Evolutionary conservation across 2,888 invertebrate genomes (phyloP).

Genomic region (Orthosia incerta): DNA sequence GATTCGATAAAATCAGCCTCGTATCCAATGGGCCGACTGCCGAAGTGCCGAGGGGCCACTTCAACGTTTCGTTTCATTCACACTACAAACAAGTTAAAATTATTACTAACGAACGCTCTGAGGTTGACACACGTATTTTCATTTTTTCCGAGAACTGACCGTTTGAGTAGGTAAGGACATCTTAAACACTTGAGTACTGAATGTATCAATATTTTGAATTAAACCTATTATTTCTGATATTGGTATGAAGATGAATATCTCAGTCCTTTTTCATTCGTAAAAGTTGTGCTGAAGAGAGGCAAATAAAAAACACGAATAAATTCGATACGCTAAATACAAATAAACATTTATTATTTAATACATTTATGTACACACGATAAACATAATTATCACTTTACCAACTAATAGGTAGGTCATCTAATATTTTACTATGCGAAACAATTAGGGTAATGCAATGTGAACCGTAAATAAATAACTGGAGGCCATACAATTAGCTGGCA

Average conservation of each 20-base stretch:
- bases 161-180: slow-evolving; percentile 25
- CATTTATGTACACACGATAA: slow-evolving; percentile 85
- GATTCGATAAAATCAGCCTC: slow-evolving; percentile 73
- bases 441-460: slow-evolving; percentile 31
- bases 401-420: slow-evolving; percentile 67
- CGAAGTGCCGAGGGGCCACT: slow-evolving; percentile 72
- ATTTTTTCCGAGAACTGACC: slow-evolving; percentile 45
- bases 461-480: slow-evolving; percentile 12
- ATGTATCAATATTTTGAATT: slow-evolving; percentile 19
- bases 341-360: slow-evolving; percentile 84
- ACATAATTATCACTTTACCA: slow-evolving; percentile 83
- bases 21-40: slow-evolving; percentile 62
- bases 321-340: slow-evolving; percentile 82
- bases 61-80: slow-evolving; percentile 72
- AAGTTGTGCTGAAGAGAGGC: not conserved
- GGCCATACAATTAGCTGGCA: slow-evolving; percentile 6
- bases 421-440: slow-evolving; percentile 51
- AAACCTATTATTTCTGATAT: slow-evolving; percentile 17
- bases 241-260: not conserved
- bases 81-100: slow-evolving; percentile 73
- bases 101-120: slow-evolving; percentile 64
- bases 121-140: slow-evolving; percentile 48
- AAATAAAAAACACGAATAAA: slow-evolving; percentile 57
- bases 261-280: not conserved
- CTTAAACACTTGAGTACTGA: slow-evolving; percentile 23